Percentiles rank a stretch among this genome's conserved stretches.
phyloP scores from a whole-genome alignment of 2,888 invertebrate genomes.

The Perizoma affinitatum region DNA sequence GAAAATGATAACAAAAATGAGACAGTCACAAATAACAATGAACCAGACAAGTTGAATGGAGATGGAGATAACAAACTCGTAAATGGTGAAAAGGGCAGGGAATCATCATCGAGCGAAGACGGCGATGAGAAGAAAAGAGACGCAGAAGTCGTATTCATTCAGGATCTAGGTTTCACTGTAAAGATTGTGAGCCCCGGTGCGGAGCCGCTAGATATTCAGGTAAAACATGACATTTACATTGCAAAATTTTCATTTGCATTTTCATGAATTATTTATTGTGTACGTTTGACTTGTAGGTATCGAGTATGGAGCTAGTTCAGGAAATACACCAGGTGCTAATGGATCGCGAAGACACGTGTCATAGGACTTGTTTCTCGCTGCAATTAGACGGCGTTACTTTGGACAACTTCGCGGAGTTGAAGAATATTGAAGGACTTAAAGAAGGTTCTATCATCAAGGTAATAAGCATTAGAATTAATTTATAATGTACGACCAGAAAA shows the following conservation, averaged over 20 bases:
- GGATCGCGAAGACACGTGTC: conserved; percentile 99
- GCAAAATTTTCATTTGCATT: conserved; percentile 27
- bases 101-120: conserved; percentile 77
- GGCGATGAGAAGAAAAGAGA: conserved; percentile 86
- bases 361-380: conserved; percentile 98
- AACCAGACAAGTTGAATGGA: conserved; percentile 61
- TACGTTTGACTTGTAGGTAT: conserved; percentile 85
- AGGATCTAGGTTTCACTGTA: conserved; percentile 96
- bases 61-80: conserved; percentile 64
- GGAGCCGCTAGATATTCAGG: conserved; percentile 97
- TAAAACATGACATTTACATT: conserved; percentile 54
- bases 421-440: conserved; percentile 97
- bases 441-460: conserved; percentile 97
- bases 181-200: conserved; percentile 96
- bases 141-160: conserved; percentile 93
- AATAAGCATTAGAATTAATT: conserved; percentile 32
- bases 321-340: conserved; percentile 99
- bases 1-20: conserved; percentile 58
- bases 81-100: conserved; percentile 75
- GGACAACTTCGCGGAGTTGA: conserved; percentile 99
- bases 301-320: conserved; percentile 98
- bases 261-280: conserved; percentile 34
- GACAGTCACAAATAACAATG: conserved; percentile 48
- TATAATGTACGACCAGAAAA: too few relatives aligned
- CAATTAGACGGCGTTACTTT: conserved; percentile 96